Base-by-base conservation (phyloP, 2,113 vertebrate species). In the Glaucomys volans region DNA sequence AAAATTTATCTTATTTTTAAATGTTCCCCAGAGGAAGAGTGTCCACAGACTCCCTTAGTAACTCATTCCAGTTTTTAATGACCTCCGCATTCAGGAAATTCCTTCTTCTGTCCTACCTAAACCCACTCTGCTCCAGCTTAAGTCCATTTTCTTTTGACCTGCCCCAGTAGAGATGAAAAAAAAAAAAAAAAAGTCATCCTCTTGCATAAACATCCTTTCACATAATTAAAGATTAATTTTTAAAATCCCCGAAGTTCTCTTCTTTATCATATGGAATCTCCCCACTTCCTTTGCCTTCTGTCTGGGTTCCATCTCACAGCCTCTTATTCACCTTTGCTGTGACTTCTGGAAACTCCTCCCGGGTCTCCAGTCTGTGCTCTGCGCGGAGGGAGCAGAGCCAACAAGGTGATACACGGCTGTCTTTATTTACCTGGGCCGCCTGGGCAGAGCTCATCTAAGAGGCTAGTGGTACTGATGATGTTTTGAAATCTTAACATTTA, bases 1-100 rank as follows among this genome's bases (percentile, higher is more conserved):
- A 97, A 97, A 97, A 98, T 98, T 97, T 97, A 97, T 97, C 94
- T 97, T 97, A 95, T 97, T 97, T 97, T 97, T 97, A 97, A 97
- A 96, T 89, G 93, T 92, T 97, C 97, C 95, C 97, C 50, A 72
- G 97, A 97, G 97, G 91, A 95, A 97, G 87, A 97, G 93, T 94
- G 95, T 97, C 97, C 94, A 24, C 91, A 95, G 89, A 96, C 96
- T 97, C 97, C 93, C 95, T 97, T 96, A 93, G 95, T 97, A 97
- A 97, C 95, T 96, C 95, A 84, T 97, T 97, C 93, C 95, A 96
- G 86, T 88, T 85, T 93, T 97, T 97, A 97, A 98, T 9, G 75
- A 97, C 92, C 96, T 97, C 94, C 86, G 96, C 90, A 96, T 97
- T 96, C 96, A 97, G 97, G 97, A 97, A 97, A 98, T 98, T 97